Evolutionary conservation across 2,797 vertebrate genomes (phyloP).

Genomic region (Myotis vivesi): DNA sequence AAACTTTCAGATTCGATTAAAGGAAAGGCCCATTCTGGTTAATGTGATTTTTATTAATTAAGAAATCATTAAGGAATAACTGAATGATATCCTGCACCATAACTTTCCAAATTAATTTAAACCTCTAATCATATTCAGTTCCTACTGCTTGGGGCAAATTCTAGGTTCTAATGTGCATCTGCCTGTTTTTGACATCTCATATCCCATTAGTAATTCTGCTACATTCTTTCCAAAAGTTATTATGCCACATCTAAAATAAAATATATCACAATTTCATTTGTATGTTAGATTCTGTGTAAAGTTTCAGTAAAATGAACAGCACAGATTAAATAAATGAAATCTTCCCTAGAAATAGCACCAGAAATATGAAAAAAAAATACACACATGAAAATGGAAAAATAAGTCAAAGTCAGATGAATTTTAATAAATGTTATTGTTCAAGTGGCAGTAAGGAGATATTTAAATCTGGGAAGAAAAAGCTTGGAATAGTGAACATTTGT

Average conservation of each 20-base stretch:
- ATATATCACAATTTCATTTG: not conserved
- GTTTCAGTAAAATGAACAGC: not conserved
- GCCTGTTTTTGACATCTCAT: conserved; percentile 46
- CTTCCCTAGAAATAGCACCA: not conserved
- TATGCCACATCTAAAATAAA: not conserved
- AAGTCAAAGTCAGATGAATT: not conserved
- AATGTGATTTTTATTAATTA: conserved; percentile 82
- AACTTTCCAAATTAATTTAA: conserved; percentile 72
- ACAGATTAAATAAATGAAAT: not conserved
- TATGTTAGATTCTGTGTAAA: not conserved
- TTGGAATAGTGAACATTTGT: not conserved
- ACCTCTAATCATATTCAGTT: conserved; percentile 69
- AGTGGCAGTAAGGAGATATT: not conserved
- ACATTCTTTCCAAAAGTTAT: not conserved
- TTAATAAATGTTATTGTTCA: not conserved
- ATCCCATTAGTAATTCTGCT: not conserved
- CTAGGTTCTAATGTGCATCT: conserved; percentile 60
- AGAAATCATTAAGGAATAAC: conserved; percentile 75
- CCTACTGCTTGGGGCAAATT: conserved; percentile 49
- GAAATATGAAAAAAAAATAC: not conserved
- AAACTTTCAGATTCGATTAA: conserved; percentile 72
- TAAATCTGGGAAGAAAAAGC: not conserved
- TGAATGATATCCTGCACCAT: conserved; percentile 63
- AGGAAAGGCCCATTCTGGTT: conserved; percentile 61
- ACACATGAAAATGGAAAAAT: not conserved